Conservation (phyloP, 2,888 invertebrate species). For the Acanthosepion esculentum region DNA sequence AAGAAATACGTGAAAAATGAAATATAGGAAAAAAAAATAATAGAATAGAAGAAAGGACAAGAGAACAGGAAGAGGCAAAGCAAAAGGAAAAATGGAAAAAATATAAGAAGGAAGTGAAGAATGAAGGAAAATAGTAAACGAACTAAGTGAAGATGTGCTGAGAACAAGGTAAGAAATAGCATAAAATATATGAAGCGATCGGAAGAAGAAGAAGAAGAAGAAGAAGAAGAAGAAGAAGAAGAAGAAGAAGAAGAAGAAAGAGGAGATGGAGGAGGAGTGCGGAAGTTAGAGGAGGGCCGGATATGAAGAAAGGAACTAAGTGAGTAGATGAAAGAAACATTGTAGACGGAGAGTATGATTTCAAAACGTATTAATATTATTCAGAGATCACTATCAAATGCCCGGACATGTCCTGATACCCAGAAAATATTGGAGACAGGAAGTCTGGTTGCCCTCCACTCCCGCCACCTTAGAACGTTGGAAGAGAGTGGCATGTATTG, state of each 20-base stretch:
- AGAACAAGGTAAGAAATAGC: neutral
- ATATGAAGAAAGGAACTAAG: neutral
- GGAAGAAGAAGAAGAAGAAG: neutral
- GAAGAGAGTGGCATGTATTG: too few species aligned
- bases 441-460: neutral
- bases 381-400: constrained; percentile 11
- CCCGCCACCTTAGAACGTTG: neutral
- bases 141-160: neutral
- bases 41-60: neutral
- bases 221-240: neutral
- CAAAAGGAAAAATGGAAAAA: too few species aligned
- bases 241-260: neutral
- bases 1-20: neutral
- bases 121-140: neutral
- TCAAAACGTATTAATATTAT: constrained; percentile 21
- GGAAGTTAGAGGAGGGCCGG: neutral
- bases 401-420: neutral
- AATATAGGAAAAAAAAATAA: neutral
- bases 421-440: constrained; percentile 20
- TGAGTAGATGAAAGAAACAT: neutral
- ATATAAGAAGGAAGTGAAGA: neutral
- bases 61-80: too few species aligned
- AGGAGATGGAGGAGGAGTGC: neutral
- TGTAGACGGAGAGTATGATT: neutral
- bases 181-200: neutral